Percentiles rank a stretch among this genome's conserved stretches.
phyloP scores from a whole-genome alignment of 2,797 vertebrate species.

The Sebastes taczanowskii region DNA sequence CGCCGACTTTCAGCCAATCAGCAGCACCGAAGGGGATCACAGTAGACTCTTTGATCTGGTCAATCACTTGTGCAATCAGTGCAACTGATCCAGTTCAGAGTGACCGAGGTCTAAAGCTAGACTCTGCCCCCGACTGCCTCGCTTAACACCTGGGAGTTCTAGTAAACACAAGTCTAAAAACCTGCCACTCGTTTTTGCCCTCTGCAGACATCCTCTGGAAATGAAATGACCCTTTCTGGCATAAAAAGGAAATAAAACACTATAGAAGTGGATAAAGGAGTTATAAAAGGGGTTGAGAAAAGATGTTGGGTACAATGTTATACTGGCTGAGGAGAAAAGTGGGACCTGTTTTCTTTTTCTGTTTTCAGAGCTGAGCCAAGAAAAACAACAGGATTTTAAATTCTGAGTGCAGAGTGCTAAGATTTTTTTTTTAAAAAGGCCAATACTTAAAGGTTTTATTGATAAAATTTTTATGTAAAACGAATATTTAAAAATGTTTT shows the following conservation, averaged over 20 bases:
- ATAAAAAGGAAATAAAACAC: slow-evolving; percentile 43
- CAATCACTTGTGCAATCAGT: slow-evolving; percentile 80
- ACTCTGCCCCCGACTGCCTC: slow-evolving; percentile 55
- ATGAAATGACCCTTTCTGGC: slow-evolving; percentile 33
- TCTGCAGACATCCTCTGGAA: slow-evolving; percentile 37
- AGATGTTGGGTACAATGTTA: slow-evolving; percentile 6
- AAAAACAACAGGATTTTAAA: not conserved
- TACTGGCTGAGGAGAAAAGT: slow-evolving; percentile 3
- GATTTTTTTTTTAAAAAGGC: slow-evolving; percentile 14
- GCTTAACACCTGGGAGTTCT: slow-evolving; percentile 50
- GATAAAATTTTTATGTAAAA: no score
- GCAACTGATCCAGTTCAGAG: slow-evolving; percentile 75
- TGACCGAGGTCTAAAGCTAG: slow-evolving; percentile 70
- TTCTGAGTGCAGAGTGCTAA: slow-evolving; percentile 8
- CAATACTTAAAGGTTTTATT: slow-evolving; percentile 12
- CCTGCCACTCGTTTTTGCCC: slow-evolving; percentile 41
- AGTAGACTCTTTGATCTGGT: slow-evolving; percentile 70
- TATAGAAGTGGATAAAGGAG: not conserved
- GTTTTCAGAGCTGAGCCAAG: slow-evolving; percentile 15
- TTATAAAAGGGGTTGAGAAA: slow-evolving; percentile 1
- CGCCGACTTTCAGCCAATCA: slow-evolving; percentile 50
- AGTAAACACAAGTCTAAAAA: slow-evolving; percentile 61
- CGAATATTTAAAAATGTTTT: no score
- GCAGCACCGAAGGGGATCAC: slow-evolving; percentile 45
- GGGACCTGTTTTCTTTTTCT: not conserved